phyloP scores from a whole-genome alignment of 2,797 vertebrate species.

The Adelosebastes latens region DNA sequence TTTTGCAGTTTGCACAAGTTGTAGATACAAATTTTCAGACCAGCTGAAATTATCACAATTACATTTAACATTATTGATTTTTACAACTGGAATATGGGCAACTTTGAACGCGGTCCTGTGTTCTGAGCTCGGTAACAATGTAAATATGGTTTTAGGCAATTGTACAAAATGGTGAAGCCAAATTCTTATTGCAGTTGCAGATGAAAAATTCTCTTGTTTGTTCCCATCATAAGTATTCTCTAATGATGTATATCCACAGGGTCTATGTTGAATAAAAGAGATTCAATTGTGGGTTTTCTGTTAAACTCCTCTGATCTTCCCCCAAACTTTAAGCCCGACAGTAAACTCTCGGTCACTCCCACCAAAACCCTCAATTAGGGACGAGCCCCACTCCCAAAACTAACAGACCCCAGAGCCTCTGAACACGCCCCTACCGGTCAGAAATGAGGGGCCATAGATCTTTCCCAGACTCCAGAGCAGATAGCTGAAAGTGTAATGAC shows the following conservation, averaged over 20 bases:
- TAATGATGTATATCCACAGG: neutral
- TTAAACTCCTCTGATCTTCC: neutral
- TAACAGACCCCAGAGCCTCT: neutral
- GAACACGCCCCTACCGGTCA: constrained; percentile 20
- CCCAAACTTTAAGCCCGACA: neutral
- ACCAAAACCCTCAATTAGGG: constrained; percentile 41
- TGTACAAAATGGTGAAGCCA: neutral
- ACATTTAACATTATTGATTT: neutral
- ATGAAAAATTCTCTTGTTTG: neutral
- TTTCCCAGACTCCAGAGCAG: constrained; percentile 4
- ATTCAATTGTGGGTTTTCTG: neutral
- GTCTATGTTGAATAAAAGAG: neutral
- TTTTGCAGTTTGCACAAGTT: neutral
- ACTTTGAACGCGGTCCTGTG: neutral
- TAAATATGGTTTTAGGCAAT: neutral
- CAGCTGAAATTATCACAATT: neutral
- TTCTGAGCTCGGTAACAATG: neutral
- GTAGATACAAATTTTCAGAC: neutral
- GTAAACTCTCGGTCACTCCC: neutral
- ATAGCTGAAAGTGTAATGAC: constrained; percentile 26
- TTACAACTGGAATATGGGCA: neutral
- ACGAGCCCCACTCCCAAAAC: neutral
- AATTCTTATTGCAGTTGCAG: neutral
- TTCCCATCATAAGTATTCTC: neutral
- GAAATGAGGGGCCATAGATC: constrained; percentile 3